Evolutionary conservation across 2,888 invertebrate genomes (phyloP).

Genomic region (Meghimatium bilineatum): DNA sequence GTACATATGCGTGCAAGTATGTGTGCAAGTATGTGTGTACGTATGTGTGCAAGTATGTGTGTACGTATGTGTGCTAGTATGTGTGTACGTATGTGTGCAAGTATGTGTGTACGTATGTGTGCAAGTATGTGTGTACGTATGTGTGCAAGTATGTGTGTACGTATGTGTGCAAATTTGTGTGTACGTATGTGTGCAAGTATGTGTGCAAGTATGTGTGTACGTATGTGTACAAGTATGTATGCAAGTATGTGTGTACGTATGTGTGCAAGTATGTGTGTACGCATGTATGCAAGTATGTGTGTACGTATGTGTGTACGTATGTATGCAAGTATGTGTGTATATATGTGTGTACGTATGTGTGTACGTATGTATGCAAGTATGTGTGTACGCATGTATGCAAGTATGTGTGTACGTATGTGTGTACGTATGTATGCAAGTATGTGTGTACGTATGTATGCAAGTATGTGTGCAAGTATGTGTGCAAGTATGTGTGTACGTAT

Average conservation of each 20-base stretch:
- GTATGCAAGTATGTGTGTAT: neutral
- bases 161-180: conserved; percentile 4
- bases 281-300: too few species aligned
- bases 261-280: neutral
- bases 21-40: neutral
- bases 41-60: conserved; percentile 9
- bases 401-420: too few species aligned
- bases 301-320: too few species aligned
- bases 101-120: conserved; percentile 10
- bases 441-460: too few species aligned
- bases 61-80: neutral
- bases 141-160: conserved; percentile 4
- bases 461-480: neutral
- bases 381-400: too few species aligned
- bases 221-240: neutral
- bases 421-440: too few species aligned
- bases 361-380: too few species aligned
- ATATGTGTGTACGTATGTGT: neutral
- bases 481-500: neutral
- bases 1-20: neutral
- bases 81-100: neutral
- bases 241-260: neutral
- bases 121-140: conserved; percentile 7
- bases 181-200: neutral
- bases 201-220: neutral